Base-by-base conservation (phyloP, 2,888 invertebrate species). In the Eupsilia transversa region DNA sequence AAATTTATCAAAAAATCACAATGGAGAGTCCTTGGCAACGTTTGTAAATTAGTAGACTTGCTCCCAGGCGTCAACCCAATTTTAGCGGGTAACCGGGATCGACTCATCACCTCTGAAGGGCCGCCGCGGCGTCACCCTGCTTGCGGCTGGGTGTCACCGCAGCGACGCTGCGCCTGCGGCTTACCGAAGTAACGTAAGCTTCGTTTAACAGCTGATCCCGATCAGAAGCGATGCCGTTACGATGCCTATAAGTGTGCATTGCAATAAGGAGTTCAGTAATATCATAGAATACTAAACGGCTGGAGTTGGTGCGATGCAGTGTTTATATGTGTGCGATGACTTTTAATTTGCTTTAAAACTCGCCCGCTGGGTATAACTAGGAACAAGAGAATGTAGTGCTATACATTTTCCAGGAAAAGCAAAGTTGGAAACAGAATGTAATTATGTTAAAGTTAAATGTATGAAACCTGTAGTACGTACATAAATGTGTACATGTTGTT, bases 311-410 rank as follows among this genome's bases (percentile, higher is more conserved):
- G 63, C 30, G 7, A 12, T 30, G 43, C 23, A 23, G 14, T 43
- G 43, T 2, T 30, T 20, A 30, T 12, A 20, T 63, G 43, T 63
- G 38, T 27, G 27, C 2, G 20, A 6, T 10, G 6, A 41, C n/a
- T 9, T 38, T 61, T 38, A 27, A 74, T 59, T 63, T 71, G 35
- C 27, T 67, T 59, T 59, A 7, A 38, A 54, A 38, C 9, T 59
- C 43, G 56, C 14, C 23, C 33, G 12, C 23, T 23, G n/a, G 30
- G 33, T 54, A 35, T 14, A 41, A 35, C 17, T 33, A 17, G n/a
- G 41, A 27, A 43, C 46, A 30, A 46, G 38, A n/a, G 10, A 41
- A 41, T 14, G 9, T 30, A 30, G 43, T 12, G 23, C 17, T 49
- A n/a, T n/a, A 38, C 2, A 35, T 46, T 57, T 66, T 66, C 52